Percentiles rank a stretch among this genome's conserved stretches.
Conservation (phyloP, 2,797 vertebrate genomes). For the Chrysocyon brachyurus region DNA sequence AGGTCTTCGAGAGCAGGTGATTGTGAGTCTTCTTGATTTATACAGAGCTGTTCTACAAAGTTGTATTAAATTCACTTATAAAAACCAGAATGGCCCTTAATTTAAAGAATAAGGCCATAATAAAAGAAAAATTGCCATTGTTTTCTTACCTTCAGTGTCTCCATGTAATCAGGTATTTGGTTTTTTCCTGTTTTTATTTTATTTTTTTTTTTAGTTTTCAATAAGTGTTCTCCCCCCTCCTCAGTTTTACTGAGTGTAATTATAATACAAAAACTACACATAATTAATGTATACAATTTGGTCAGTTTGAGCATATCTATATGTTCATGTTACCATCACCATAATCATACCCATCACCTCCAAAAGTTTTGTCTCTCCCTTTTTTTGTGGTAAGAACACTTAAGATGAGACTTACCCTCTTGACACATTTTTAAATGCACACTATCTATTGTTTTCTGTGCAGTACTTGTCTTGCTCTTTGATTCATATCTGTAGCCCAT, state of each 20-base stretch:
- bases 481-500: conserved; percentile 54
- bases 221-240: neutral
- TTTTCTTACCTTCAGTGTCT: conserved; percentile 75
- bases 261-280: neutral
- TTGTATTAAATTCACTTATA: neutral
- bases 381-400: neutral
- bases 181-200: neutral
- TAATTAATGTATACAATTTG: neutral
- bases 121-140: conserved; percentile 69
- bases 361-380: neutral
- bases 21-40: neutral
- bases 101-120: conserved; percentile 70
- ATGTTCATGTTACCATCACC: neutral
- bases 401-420: neutral
- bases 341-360: neutral
- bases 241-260: neutral
- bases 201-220: neutral
- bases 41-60: neutral
- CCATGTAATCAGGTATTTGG: neutral
- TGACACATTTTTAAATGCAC: neutral
- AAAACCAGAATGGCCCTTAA: conserved; percentile 30
- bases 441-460: neutral
- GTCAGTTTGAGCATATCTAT: neutral
- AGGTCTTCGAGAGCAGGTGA: neutral
- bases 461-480: neutral